phyloP scores from a whole-genome alignment of 2,113 vertebrate species.

The Cavia porcellus region DNA sequence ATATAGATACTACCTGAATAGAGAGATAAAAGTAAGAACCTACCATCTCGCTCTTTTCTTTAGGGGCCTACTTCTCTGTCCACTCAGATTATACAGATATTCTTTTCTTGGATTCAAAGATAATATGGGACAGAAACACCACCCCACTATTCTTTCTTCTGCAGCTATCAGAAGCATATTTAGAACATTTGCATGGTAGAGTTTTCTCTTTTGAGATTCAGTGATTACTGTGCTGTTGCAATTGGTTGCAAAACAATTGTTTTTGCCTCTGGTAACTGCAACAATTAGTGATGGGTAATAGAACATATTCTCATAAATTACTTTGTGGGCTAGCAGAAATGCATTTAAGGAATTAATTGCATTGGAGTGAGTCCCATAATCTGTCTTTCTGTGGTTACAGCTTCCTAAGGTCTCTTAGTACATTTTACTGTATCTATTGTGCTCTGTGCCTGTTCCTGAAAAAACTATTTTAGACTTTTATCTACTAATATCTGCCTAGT shows the following conservation, averaged over 20 bases:
- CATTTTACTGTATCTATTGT: not conserved
- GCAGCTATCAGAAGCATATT: not conserved
- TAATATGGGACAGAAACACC: not conserved
- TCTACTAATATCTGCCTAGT: not conserved
- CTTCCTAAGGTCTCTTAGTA: too few relatives aligned
- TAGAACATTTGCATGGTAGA: not conserved
- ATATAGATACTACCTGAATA: not conserved
- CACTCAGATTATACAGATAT: not conserved
- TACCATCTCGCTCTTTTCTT: not conserved
- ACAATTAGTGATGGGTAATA: not conserved
- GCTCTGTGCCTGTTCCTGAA: not conserved
- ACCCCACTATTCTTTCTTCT: not conserved
- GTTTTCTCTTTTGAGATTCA: not conserved
- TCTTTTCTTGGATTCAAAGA: not conserved
- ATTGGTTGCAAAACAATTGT: not conserved
- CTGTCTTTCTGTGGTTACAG: not conserved
- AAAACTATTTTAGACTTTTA: not conserved
- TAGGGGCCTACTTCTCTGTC: not conserved
- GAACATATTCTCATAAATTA: not conserved
- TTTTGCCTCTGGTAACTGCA: not conserved
- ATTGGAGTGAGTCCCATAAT: not conserved
- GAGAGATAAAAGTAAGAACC: not conserved
- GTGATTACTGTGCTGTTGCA: not conserved
- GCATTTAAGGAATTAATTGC: not conserved
- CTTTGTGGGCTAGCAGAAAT: not conserved